Percentiles rank a stretch among this genome's conserved stretches.
Conservation (phyloP, 1,140 invertebrate species). For the Megalopta genalis region DNA sequence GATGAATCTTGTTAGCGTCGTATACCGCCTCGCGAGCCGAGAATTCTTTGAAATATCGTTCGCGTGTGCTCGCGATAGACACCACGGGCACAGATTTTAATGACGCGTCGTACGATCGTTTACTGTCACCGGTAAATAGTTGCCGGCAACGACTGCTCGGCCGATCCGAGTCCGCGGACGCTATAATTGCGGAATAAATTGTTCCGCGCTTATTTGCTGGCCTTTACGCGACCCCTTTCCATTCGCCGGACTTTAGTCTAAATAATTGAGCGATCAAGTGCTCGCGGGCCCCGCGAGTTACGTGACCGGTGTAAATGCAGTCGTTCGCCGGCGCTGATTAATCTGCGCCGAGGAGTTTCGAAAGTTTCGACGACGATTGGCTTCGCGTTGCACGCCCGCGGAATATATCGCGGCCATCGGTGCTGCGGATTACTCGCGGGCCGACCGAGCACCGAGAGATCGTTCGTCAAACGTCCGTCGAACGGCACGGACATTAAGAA, state of each 20-base stretch:
- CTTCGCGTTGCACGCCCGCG: too few species aligned
- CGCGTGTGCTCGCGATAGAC: neutral
- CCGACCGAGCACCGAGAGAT: too few species aligned
- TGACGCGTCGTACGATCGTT: neutral
- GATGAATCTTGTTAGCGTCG: neutral
- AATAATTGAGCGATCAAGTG: neutral
- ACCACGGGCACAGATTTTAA: neutral
- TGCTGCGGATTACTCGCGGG: too few species aligned
- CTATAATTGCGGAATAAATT: neutral
- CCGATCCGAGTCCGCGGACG: neutral
- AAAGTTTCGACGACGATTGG: too few species aligned
- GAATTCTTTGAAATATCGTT: too few species aligned
- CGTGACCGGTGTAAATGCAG: neutral
- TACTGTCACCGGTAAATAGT: neutral
- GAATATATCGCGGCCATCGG: too few species aligned
- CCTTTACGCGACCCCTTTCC: neutral
- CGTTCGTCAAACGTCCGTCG: too few species aligned
- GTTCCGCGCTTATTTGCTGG: neutral
- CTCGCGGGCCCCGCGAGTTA: neutral
- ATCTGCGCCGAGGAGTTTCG: neutral
- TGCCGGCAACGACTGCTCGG: too few species aligned
- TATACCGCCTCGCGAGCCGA: too few species aligned
- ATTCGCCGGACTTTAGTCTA: neutral
- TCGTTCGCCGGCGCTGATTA: neutral
- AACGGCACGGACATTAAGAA: too few species aligned